Percentiles rank a stretch among this genome's conserved stretches.
Evolutionary conservation across 2,888 invertebrate genomes (phyloP).

Genomic region (Limnephilus rhombicus): DNA sequence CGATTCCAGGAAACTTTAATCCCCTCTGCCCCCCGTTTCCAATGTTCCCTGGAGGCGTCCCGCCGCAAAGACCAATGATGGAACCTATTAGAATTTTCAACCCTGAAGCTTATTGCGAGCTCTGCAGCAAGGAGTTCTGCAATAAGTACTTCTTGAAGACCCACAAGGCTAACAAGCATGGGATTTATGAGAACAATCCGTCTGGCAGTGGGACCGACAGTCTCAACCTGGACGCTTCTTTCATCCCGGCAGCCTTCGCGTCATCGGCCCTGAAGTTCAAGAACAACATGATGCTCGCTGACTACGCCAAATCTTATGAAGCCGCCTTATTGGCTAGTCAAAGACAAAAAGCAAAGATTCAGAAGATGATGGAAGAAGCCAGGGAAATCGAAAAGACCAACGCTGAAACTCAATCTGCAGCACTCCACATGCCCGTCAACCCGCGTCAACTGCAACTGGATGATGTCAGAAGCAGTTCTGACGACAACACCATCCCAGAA

Average conservation of each 20-base stretch:
- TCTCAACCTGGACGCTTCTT: conserved; percentile 71
- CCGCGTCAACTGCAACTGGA: conserved; percentile 61
- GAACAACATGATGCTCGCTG: conserved; percentile 66
- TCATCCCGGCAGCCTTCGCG: conserved; percentile 69
- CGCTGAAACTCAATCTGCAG: conserved; percentile 68
- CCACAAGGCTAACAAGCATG: conserved; percentile 98
- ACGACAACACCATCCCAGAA: conserved; percentile 64
- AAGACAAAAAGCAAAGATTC: conserved; percentile 65
- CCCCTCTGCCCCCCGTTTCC: conserved; percentile 78
- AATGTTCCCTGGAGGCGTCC: conserved; percentile 71
- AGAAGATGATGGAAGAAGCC: conserved; percentile 66
- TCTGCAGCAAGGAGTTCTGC: conserved; percentile 99
- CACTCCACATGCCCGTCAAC: conserved; percentile 55
- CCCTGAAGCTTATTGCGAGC: conserved; percentile 97
- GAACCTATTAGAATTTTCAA: conserved; percentile 92
- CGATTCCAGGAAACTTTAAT: conserved; percentile 74
- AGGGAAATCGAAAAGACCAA: conserved; percentile 72
- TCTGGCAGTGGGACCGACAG: conserved; percentile 69
- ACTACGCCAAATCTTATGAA: conserved; percentile 66
- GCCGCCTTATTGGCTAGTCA: conserved; percentile 65
- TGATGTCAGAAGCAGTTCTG: conserved; percentile 65
- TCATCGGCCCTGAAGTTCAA: conserved; percentile 65
- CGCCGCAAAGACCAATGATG: conserved; percentile 69
- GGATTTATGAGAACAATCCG: conserved; percentile 85
- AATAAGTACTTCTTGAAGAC: conserved; percentile 99